A percentile compares a stretch with the other conserved stretches of the same genome.
Evolutionary conservation across 2,113 vertebrate species (phyloP).

Genomic region (Myotis lucifugus): DNA sequence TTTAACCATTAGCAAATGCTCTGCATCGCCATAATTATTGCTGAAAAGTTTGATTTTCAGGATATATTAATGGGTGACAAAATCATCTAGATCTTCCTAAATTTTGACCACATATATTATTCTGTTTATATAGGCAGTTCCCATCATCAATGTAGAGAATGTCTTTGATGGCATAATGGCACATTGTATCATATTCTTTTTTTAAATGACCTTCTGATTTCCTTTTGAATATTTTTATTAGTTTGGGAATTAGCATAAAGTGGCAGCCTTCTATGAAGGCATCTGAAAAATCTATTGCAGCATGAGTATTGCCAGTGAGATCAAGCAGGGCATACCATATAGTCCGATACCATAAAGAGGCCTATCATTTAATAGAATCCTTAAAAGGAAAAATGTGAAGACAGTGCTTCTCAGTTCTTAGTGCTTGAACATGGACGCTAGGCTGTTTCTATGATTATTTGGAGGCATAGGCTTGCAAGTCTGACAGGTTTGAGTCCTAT

Average conservation of each 20-base stretch:
- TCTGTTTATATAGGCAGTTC: not conserved
- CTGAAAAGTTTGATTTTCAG: not conserved
- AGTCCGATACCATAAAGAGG: not conserved
- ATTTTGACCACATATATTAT: not conserved
- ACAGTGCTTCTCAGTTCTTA: not conserved
- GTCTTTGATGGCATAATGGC: not conserved
- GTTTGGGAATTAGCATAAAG: constrained; percentile 21
- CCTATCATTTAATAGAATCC: not conserved
- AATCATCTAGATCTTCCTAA: not conserved
- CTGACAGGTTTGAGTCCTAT: not conserved
- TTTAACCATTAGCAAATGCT: not conserved
- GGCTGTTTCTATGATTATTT: not conserved
- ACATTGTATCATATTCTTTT: not conserved
- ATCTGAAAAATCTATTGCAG: not conserved
- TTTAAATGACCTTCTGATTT: constrained; percentile 12
- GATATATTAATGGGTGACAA: not conserved
- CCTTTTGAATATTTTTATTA: constrained; percentile 20
- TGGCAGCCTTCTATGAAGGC: not conserved
- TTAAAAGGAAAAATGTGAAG: not conserved
- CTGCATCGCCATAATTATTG: not conserved
- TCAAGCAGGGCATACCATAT: not conserved
- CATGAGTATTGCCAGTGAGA: not conserved
- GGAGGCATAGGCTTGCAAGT: not conserved
- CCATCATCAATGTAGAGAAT: not conserved
- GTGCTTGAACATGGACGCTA: not conserved